Base-by-base conservation (phyloP, 2,113 vertebrate genomes). In the Nannospalax galili region DNA sequence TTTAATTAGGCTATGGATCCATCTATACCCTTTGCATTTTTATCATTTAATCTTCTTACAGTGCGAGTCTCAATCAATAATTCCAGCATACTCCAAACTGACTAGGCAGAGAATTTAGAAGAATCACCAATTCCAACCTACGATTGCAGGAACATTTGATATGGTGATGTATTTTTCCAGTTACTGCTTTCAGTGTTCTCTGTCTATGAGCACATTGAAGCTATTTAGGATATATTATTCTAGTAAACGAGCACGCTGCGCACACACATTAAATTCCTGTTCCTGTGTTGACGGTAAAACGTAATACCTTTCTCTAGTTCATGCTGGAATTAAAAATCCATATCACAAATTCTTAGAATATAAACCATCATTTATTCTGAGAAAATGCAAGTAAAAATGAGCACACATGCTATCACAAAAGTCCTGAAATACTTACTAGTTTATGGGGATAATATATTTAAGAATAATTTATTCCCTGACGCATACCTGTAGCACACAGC, bases 221-320 rank as follows among this genome's bases (percentile, higher is more conserved):
- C 35, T 88, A 93, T 90, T 97, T 94, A 98, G 97, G 89, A 42
- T 28, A 58, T 95, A 96, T 97, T 95, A 97, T 95, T 97, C 94
- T 88, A 94, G 96, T 94, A 91, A 97, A 97, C 40, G 12, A 97
- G 92, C 65, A 95, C 35, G 94, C n/a, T 87, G 64, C 35, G 69
- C 64, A 88, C 90, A 96, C 4, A 97, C 92, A 96, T 89, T 96
- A 96, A 96, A 94, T 65, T 95, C 0, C 87, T 97, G 91, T 95
- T 56, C 24, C 64, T 85, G 72, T 95, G 28, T 69, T 85, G 11
- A 80, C 79, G 96, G 79, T 65, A 96, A 96, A 97, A 96, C 90
- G 90, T 1, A 95, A 94, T 94, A 93, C 10, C 32, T 40, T 97
- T 91, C 97, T 97, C 92, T 97, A 90, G 78, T 96, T 95, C 58